phyloP scores from a whole-genome alignment of 1,140 invertebrate genomes.

The Pogonomyrmex californicus region DNA sequence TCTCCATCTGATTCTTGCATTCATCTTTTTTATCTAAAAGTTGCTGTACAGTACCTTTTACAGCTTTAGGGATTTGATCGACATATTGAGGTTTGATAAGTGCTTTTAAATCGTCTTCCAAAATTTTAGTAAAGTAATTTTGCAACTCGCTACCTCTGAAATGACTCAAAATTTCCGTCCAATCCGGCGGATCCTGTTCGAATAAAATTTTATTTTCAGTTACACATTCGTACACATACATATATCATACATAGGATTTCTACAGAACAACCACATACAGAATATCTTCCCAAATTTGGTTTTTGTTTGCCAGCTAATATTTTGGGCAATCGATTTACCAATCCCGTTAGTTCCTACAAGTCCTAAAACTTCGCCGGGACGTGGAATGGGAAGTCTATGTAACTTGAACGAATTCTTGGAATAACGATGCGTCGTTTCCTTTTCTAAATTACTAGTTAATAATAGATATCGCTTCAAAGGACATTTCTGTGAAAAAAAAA shows the following conservation, averaged over 20 bases:
- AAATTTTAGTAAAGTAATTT: constrained; percentile 99
- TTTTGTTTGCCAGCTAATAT: constrained; percentile 99
- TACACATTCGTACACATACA: neutral
- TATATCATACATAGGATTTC: neutral
- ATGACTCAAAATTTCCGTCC: constrained; percentile 99
- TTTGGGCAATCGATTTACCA: constrained; percentile 99
- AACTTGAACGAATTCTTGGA: constrained; percentile 99
- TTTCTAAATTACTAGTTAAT: constrained; percentile 99
- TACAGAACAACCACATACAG: constrained; percentile 88
- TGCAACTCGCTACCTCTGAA: constrained; percentile 99
- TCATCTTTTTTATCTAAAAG: constrained; percentile 98
- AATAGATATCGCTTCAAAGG: constrained; percentile 99
- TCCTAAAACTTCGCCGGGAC: constrained; percentile 98
- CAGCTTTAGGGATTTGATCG: constrained; percentile 99
- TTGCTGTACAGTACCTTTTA: constrained; percentile 97
- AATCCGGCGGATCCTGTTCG: constrained; percentile 97
- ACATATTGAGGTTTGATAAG: constrained; percentile 99
- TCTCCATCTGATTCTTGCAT: constrained; percentile 93
- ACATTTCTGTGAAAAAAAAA: constrained; percentile 94
- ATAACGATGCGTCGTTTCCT: constrained; percentile 99
- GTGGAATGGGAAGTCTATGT: constrained; percentile 97
- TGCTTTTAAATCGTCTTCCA: constrained; percentile 99
- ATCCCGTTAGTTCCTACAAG: constrained; percentile 99
- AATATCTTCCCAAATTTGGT: constrained; percentile 98
- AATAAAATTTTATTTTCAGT: constrained; percentile 12